A percentile compares a stretch with the other conserved stretches of the same genome.
Conservation (phyloP, 1,140 invertebrate genomes). For the Heliconius nattereri region DNA sequence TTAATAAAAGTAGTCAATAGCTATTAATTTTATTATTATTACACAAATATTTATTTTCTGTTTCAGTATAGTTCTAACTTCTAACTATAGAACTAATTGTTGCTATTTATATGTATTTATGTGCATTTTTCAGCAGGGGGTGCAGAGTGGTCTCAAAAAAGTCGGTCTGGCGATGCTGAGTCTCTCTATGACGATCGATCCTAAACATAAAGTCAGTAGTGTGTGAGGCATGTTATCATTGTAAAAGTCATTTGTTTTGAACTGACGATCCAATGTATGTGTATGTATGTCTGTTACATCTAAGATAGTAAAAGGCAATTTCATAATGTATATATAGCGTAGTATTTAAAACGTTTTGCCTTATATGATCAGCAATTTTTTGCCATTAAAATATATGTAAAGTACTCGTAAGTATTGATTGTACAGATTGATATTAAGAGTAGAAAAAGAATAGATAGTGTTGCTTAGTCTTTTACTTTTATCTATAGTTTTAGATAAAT, state of each 20-base stretch:
- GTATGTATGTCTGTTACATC: neutral
- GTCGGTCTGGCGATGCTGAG: constrained; percentile 73
- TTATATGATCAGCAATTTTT: no score
- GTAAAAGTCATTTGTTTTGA: constrained; percentile 3
- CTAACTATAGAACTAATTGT: neutral
- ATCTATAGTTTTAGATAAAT: no score
- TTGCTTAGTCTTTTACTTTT: no score
- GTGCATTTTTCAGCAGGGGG: constrained; percentile 58
- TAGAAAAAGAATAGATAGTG: no score
- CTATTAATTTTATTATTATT: neutral
- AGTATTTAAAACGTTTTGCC: no score
- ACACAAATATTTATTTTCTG: neutral
- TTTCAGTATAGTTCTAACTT: neutral
- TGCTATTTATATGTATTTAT: constrained; percentile 19
- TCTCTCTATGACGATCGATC: constrained; percentile 63
- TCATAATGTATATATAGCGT: no score
- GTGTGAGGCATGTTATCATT: constrained; percentile 46
- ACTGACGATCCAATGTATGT: constrained; percentile 1
- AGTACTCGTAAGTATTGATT: no score
- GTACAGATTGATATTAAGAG: no score
- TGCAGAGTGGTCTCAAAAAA: constrained; percentile 67
- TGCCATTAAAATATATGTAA: no score
- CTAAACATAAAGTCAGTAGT: constrained; percentile 75
- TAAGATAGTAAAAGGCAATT: no score
- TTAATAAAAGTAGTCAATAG: no score